These are phyloP conservation scores for Orchestia grillus DNA, from an alignment of 1,140 invertebrate species.

Conservation along the genomic window DNA sequence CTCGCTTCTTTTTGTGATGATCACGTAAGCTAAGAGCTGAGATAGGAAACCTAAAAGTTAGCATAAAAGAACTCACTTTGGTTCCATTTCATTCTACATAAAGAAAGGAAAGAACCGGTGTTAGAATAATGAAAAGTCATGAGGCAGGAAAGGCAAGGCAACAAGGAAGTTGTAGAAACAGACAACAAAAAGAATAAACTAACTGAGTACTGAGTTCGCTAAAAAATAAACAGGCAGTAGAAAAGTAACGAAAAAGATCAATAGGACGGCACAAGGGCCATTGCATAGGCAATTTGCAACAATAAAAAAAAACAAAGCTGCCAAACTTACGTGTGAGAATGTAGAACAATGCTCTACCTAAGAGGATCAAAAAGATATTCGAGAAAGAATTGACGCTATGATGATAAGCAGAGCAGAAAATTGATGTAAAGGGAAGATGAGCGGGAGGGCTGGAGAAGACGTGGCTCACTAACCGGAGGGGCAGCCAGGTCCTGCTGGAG, in stretches of 20 bases:
- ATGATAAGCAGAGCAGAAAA: background rate
- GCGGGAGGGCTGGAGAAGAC: background rate
- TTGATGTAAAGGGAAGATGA: background rate
- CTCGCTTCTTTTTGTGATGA: too few species aligned
- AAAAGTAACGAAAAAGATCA: background rate
- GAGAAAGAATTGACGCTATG: background rate
- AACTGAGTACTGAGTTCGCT: background rate
- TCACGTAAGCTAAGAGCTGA: too few species aligned
- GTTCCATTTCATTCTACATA: too few species aligned
- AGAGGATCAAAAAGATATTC: background rate
- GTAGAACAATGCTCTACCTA: background rate
- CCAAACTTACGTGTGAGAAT: background rate
- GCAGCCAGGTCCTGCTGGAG: conserved; percentile 44
- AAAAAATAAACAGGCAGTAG: background rate
- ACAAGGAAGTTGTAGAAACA: background rate
- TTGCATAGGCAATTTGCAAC: background rate
- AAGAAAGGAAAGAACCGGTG: too few species aligned
- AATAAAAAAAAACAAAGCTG: background rate
- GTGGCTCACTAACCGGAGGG: conserved; percentile 33
- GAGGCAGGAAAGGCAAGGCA: background rate
- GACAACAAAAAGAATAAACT: background rate
- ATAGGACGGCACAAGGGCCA: background rate
- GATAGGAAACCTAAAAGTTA: too few species aligned
- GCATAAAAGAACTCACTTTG: too few species aligned
- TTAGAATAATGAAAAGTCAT: background rate